phyloP scores from a whole-genome alignment of 53 echinoderm and acorn worm species.

The Temnopleurus reevesii region DNA sequence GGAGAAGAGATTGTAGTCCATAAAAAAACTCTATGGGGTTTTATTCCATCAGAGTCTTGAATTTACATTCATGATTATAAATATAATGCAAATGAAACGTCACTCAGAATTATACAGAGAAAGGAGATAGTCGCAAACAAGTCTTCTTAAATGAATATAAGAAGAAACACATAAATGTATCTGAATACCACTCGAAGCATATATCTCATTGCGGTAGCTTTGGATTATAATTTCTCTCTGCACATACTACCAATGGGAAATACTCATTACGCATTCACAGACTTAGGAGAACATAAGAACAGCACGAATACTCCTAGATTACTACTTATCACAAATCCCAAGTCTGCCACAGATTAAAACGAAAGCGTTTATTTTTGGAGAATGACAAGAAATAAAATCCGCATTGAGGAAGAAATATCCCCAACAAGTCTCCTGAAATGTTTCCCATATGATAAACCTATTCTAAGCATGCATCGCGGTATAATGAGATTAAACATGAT shows the following conservation, averaged over 20 bases:
- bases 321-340: slow-evolving; percentile 12
- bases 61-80: too few species aligned
- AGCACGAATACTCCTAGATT: not conserved
- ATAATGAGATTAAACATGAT: slow-evolving; percentile 20
- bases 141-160: too few species aligned
- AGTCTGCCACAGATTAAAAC: not conserved
- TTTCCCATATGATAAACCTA: slow-evolving; percentile 3
- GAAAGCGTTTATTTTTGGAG: not conserved
- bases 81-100: too few species aligned
- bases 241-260: not conserved
- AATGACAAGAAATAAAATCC: slow-evolving; percentile 5
- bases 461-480: slow-evolving; percentile 4
- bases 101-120: too few species aligned
- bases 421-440: not conserved
- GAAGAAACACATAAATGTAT: too few species aligned
- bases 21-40: too few species aligned
- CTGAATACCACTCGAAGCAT: too few species aligned
- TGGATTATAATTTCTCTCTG: not conserved
- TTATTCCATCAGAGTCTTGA: too few species aligned
- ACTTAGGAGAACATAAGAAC: not conserved
- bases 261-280: not conserved
- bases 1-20: too few species aligned
- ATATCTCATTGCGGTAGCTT: not conserved
- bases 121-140: too few species aligned
- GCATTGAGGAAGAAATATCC: not conserved